phyloP scores from a whole-genome alignment of 2,888 invertebrate genomes.

The Macrosiphum euphorbiae region DNA sequence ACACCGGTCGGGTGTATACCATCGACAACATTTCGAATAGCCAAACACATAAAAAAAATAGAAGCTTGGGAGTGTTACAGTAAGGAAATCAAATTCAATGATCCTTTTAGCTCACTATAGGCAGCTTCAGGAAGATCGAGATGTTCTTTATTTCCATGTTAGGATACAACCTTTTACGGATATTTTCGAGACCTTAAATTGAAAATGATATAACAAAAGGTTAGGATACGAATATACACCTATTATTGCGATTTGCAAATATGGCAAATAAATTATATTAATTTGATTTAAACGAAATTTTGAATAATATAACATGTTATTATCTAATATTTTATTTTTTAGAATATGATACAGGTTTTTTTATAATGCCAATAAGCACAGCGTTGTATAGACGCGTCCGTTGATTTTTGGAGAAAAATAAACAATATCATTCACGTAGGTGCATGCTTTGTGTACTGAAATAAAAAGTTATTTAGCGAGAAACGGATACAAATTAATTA shows the following conservation, averaged over 20 bases:
- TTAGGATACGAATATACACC: background rate
- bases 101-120: background rate
- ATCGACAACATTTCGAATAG: background rate
- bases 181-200: background rate
- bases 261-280: no score
- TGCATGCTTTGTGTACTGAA: background rate
- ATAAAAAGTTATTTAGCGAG: background rate
- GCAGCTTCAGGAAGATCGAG: background rate
- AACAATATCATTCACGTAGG: background rate
- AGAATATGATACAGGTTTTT: background rate
- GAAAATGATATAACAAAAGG: background rate
- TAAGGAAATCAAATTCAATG: background rate
- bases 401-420: background rate
- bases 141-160: background rate
- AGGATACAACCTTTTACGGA: background rate
- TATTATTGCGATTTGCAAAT: background rate
- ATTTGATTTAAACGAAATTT: background rate
- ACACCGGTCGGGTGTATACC: background rate
- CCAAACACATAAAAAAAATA: background rate
- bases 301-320: no score
- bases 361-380: background rate
- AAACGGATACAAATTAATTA: slow-evolving; percentile 40
- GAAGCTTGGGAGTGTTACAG: background rate
- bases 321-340: background rate
- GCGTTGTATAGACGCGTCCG: background rate